Evolutionary conservation across 1,140 invertebrate genomes (phyloP).

Genomic region (Macrocentrus cingulum): DNA sequence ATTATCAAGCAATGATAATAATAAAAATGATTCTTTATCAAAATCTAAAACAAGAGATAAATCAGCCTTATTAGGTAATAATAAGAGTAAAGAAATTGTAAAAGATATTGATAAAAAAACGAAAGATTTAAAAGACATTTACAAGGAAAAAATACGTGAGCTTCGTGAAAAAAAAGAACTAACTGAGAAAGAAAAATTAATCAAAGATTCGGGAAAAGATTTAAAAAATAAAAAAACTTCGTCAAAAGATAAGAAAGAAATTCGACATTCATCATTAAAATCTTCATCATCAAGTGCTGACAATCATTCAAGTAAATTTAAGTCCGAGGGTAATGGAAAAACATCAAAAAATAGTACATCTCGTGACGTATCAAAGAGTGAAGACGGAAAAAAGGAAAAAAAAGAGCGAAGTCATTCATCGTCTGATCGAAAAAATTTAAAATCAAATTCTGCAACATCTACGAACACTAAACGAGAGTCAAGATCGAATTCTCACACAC

Average conservation of each 20-base stretch:
- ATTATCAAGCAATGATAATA: conserved; percentile 37
- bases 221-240: conserved; percentile 43
- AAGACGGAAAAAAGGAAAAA: conserved; percentile 31
- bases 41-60: conserved; percentile 31
- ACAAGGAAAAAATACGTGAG: conserved; percentile 57
- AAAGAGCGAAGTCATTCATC: conserved; percentile 34
- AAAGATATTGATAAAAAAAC: conserved; percentile 40
- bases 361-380: conserved; percentile 30
- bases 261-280: conserved; percentile 21
- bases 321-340: conserved; percentile 34
- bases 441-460: too few species aligned
- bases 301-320: too few species aligned
- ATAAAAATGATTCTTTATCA: conserved; percentile 42
- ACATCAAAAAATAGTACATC: conserved; percentile 30
- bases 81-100: conserved; percentile 25
- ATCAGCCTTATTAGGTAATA: conserved; percentile 14
- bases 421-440: too few species aligned
- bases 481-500: not conserved
- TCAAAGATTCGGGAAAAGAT: conserved; percentile 36
- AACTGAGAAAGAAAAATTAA: conserved; percentile 54
- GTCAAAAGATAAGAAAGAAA: conserved; percentile 48
- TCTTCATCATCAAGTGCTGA: too few species aligned
- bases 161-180: conserved; percentile 55
- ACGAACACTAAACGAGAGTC: too few species aligned
- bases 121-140: conserved; percentile 55